Evolutionary conservation across 2,113 vertebrate species (phyloP).

Genomic region (Arenaria interpres): DNA sequence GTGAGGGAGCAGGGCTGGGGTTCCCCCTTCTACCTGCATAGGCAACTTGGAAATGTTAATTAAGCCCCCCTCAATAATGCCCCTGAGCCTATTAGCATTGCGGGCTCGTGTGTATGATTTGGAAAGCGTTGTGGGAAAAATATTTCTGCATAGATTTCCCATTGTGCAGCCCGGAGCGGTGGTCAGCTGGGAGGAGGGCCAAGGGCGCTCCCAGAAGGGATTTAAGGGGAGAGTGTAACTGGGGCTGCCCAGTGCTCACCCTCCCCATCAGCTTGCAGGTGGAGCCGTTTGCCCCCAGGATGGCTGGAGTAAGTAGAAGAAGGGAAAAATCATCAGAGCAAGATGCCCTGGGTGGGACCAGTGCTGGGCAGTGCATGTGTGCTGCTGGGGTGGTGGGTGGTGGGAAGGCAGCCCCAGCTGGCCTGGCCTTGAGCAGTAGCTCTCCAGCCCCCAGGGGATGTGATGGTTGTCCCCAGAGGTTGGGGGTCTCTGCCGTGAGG

Average conservation of each 20-base stretch:
- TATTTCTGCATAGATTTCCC: slow-evolving; percentile 39
- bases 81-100: slow-evolving; percentile 32
- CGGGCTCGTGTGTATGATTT: slow-evolving; percentile 10
- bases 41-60: not conserved
- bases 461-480: not conserved
- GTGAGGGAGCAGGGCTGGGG: fast-evolving
- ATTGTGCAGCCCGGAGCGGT: not conserved
- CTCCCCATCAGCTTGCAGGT: not conserved
- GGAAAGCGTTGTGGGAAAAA: slow-evolving; percentile 55
- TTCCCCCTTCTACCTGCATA: not conserved
- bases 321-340: not conserved
- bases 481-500: not conserved
- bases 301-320: slow-evolving; percentile 13
- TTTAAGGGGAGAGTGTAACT: not conserved
- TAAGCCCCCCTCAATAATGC: not conserved
- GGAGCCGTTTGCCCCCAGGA: not conserved
- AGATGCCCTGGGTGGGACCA: not conserved
- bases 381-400: not conserved
- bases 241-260: not conserved
- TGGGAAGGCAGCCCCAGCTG: not conserved
- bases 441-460: not conserved
- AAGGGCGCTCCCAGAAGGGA: not conserved
- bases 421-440: fast-evolving
- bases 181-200: not conserved
- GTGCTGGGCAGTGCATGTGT: fast-evolving